Conservation (phyloP, 2,113 vertebrate genomes). For the Toxotes chatareus region DNA sequence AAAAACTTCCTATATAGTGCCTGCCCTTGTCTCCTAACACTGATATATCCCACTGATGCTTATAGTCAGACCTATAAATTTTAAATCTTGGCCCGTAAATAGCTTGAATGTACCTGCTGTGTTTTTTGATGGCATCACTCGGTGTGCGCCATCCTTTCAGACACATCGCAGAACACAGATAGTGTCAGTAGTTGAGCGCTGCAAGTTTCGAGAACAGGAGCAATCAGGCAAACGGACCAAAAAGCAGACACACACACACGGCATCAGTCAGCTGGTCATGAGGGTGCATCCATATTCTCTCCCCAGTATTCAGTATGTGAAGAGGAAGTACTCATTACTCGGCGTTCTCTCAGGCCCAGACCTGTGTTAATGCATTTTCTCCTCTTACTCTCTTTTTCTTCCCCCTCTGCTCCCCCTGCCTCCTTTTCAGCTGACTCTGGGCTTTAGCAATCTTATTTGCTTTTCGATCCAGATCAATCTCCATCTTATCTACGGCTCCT, state of each 20-base stretch:
- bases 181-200: constrained; percentile 25
- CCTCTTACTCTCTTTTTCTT: constrained; percentile 47
- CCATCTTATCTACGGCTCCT: constrained; percentile 73
- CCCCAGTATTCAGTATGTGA: constrained; percentile 53
- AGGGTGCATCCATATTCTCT: constrained; percentile 53
- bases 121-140: constrained; percentile 12
- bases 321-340: constrained; percentile 71
- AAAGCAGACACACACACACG: constrained; percentile 21
- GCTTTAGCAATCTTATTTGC: constrained; percentile 79
- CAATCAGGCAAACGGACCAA: constrained; percentile 38
- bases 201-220: constrained; percentile 24
- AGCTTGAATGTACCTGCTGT: background rate
- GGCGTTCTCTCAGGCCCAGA: constrained; percentile 70
- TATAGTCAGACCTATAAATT: background rate
- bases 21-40: background rate
- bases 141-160: background rate
- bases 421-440: constrained; percentile 79
- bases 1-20: background rate
- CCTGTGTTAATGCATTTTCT: constrained; percentile 79
- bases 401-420: constrained; percentile 42
- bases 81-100: constrained; percentile 16
- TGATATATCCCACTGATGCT: background rate
- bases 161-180: constrained; percentile 20
- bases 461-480: constrained; percentile 81
- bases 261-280: constrained; percentile 57